phyloP scores from a whole-genome alignment of 2,797 vertebrate genomes.

The Ptychadena robeensis region DNA sequence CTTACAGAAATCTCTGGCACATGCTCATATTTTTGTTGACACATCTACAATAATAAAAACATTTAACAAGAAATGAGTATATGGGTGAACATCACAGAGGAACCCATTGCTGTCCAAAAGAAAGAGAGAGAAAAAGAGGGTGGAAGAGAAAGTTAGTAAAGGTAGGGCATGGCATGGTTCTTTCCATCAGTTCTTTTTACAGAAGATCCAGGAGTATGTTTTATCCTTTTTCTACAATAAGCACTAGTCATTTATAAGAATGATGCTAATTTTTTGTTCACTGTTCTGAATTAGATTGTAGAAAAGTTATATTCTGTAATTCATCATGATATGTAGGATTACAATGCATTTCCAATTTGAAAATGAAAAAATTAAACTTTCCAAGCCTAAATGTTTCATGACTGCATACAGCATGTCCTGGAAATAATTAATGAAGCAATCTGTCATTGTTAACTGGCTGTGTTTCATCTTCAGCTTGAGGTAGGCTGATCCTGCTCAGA shows the following conservation, averaged over 20 bases:
- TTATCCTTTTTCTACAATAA: neutral
- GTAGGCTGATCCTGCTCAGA: constrained; percentile 1
- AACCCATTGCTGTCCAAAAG: too few species aligned
- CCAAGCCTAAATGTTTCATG: constrained; percentile 25
- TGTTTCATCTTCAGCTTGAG: constrained; percentile 24
- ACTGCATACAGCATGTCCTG: constrained; percentile 11
- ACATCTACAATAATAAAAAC: too few species aligned
- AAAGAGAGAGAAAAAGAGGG: too few species aligned
- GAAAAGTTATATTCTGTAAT: neutral
- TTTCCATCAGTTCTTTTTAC: neutral
- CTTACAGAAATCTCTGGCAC: too few species aligned
- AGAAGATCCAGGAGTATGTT: neutral
- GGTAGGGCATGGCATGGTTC: too few species aligned
- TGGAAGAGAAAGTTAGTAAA: too few species aligned
- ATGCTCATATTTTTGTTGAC: too few species aligned
- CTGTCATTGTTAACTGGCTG: constrained; percentile 18
- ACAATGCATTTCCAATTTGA: neutral
- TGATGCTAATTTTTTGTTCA: neutral
- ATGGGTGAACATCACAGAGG: too few species aligned
- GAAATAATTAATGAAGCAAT: constrained; percentile 32
- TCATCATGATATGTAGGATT: constrained; percentile 1
- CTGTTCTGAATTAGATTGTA: neutral
- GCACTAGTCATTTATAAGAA: neutral
- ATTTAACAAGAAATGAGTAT: too few species aligned
- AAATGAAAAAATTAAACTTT: neutral